Base-by-base conservation (phyloP, 2,888 invertebrate genomes). In the Calliphora vomitoria region DNA sequence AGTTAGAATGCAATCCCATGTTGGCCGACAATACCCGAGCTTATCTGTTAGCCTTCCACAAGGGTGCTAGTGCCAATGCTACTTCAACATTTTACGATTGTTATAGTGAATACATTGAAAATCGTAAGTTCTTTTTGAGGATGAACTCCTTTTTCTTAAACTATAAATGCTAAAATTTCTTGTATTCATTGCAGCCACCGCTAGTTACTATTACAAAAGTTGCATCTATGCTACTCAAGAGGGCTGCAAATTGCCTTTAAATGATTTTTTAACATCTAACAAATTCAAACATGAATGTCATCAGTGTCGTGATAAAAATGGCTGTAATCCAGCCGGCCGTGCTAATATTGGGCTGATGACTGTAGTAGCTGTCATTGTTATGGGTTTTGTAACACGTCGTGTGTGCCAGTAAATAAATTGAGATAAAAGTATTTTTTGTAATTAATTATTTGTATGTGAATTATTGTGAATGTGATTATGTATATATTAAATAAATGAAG, bases 281-380 rank as follows among this genome's bases (percentile, higher is more conserved):
- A 74, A 69, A 8, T 31, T 35, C 8, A 58, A 64, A 4, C 86
- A 74, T 6, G 31, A 8, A 4, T 89, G 89, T 50, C 13, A 53
- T 8, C 83, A 89, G 18, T 90, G 90, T 75, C 76, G 58, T 47
- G 64, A 82, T 44, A 71, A 58, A 15, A 82, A 89, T 58, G 81
- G 68, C 8, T 90, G 90, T 53, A 90, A 90, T 86, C 88, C 89
- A 3, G 90, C 90, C 8, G 89, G 78, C 25, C 89, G 90, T 18
- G 85, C 80, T 62, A 60, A 68, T 20, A 50, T 72, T 8, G 62
- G 68, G 20, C 15, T 50, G 47, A 8, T 83, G 11, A 60, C 75
- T 1, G 8, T 86, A 10, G 13, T 74, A 8, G 47, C 58, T 6
- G 25, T 80, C 41, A 13, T 88, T 41, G 4, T 82, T n/a, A 53